Percentiles rank a stretch among this genome's conserved stretches.
Conservation (phyloP, 1,140 invertebrate genomes). For the Heliconius himera region DNA sequence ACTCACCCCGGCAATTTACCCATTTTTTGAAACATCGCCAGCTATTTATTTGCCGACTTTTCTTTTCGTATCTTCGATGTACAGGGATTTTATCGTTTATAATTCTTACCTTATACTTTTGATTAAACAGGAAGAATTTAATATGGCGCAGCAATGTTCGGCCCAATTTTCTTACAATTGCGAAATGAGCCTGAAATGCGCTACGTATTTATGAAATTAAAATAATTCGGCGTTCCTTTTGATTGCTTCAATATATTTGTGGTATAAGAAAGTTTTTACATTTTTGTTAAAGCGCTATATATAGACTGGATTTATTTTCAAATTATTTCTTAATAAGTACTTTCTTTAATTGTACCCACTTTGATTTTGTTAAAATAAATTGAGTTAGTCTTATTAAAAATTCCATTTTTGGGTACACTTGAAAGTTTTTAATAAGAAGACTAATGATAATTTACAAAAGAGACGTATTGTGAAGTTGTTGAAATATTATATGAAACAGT, state of each 20-base stretch:
- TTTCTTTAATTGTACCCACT: background rate
- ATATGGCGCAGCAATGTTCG: slow-evolving; percentile 57
- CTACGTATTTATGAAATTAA: slow-evolving; percentile 56
- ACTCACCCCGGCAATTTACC: slow-evolving; percentile 65
- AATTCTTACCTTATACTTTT: slow-evolving; percentile 40
- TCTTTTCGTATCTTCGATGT: slow-evolving; percentile 36
- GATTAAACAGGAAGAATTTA: slow-evolving; percentile 73
- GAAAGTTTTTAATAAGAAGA: background rate
- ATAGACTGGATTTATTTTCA: slow-evolving; percentile 1
- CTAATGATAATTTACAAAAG: background rate
- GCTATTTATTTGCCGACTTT: slow-evolving; percentile 72
- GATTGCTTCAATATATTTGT: slow-evolving; percentile 23
- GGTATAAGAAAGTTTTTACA: slow-evolving; percentile 12
- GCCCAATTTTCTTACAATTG: slow-evolving; percentile 45
- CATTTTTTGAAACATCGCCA: slow-evolving; percentile 72
- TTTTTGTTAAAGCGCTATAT: slow-evolving; percentile 13
- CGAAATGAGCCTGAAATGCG: slow-evolving; percentile 60
- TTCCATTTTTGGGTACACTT: background rate
- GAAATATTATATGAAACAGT: slow-evolving; percentile 45
- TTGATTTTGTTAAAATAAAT: background rate
- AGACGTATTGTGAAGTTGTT: slow-evolving; percentile 16
- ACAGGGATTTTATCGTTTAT: slow-evolving; percentile 21
- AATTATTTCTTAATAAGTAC: slow-evolving; percentile 10
- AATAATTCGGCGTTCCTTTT: slow-evolving; percentile 42
- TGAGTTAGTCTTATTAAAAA: background rate